Conservation (phyloP, 2,113 vertebrate species). For the Dasyurus viverrinus region DNA sequence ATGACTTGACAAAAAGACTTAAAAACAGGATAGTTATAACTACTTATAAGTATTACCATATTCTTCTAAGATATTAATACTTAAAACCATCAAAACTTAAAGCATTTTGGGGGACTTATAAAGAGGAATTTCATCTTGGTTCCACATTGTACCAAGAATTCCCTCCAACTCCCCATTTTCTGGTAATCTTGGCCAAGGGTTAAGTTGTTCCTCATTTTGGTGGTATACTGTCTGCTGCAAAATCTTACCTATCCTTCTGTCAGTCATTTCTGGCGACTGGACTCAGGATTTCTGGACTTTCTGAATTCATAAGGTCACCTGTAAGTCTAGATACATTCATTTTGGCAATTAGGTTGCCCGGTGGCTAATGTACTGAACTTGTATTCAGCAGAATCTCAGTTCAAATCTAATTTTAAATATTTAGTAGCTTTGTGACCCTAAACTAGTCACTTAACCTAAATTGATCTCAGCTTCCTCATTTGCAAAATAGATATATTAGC, state of each 20-base stretch:
- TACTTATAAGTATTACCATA: neutral
- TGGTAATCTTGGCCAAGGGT: neutral
- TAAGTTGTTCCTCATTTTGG: neutral
- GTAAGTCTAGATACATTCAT: neutral
- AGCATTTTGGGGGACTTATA: neutral
- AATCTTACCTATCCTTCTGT: neutral
- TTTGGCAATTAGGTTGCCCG: neutral
- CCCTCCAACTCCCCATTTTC: neutral
- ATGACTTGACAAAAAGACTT: neutral
- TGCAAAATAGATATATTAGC: neutral
- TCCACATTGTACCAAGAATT: neutral
- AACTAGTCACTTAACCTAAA: neutral
- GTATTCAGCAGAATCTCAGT: neutral
- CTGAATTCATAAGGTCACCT: neutral
- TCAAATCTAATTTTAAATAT: neutral
- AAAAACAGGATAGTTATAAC: neutral
- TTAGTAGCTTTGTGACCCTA: neutral
- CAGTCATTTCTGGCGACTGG: neutral
- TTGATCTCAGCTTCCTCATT: neutral
- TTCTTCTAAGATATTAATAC: neutral
- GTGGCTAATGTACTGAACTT: neutral
- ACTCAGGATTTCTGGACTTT: neutral
- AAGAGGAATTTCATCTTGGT: neutral
- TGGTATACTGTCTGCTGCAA: neutral
- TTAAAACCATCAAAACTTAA: neutral